Percentiles rank a stretch among this genome's conserved stretches.
Evolutionary conservation across 2,888 invertebrate species (phyloP).

Genomic region (Acronicta leporina): DNA sequence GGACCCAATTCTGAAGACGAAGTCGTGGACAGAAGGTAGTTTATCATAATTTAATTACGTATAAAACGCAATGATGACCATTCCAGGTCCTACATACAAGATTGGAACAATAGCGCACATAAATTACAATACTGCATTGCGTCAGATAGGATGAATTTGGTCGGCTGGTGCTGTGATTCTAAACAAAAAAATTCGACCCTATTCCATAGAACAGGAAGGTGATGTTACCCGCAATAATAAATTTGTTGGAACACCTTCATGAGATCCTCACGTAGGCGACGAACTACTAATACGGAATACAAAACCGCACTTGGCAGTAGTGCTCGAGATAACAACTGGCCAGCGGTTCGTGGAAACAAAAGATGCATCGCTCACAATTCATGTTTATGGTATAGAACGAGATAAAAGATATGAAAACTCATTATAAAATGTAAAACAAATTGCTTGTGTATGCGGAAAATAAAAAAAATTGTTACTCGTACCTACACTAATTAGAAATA

Average conservation of each 20-base stretch:
- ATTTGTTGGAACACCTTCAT: constrained; percentile 41
- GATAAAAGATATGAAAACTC: constrained; percentile 13
- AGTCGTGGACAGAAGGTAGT: no score
- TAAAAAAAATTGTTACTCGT: no score
- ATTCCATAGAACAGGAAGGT: constrained; percentile 26
- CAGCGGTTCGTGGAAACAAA: constrained; percentile 25
- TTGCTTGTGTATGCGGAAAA: no score
- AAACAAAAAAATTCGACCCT: constrained; percentile 30
- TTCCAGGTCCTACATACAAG: constrained; percentile 17
- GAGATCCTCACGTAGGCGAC: constrained; percentile 56
- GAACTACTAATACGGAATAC: constrained; percentile 53
- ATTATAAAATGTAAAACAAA: background rate
- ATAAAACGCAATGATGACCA: constrained; percentile 16
- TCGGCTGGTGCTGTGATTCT: background rate
- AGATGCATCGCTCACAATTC: constrained; percentile 15
- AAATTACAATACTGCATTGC: constrained; percentile 54
- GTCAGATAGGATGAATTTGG: constrained; percentile 30
- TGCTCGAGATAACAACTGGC: constrained; percentile 34
- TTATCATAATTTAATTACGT: constrained; percentile 1
- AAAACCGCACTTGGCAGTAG: constrained; percentile 48
- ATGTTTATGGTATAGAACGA: constrained; percentile 5
- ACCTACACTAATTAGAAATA: no score
- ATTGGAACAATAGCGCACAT: constrained; percentile 22
- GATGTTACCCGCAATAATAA: constrained; percentile 23
- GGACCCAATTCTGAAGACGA: no score